phyloP scores from a whole-genome alignment of 1,140 invertebrate species.

The Rhyacophila brunnea region DNA sequence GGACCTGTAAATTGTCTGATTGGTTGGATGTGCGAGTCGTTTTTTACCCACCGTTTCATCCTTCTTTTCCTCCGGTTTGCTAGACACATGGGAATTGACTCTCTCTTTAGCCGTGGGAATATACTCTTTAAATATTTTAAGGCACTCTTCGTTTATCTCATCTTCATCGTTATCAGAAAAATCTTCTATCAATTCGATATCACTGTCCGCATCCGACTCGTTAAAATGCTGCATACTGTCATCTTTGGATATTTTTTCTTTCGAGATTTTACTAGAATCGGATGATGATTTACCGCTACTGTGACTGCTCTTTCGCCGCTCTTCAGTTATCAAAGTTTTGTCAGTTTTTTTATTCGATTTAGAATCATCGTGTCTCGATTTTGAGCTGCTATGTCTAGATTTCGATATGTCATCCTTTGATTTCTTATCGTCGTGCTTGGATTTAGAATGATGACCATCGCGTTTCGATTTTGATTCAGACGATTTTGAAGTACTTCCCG shows the following conservation, averaged over 20 bases:
- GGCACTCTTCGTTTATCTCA: slow-evolving; percentile 48
- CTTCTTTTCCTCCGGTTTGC: slow-evolving; percentile 35
- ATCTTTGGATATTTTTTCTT: not conserved
- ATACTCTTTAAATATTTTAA: slow-evolving; percentile 56
- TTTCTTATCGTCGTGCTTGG: not conserved
- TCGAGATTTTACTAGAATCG: not conserved
- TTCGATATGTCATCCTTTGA: not conserved
- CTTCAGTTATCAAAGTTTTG: not conserved
- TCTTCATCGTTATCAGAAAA: slow-evolving; percentile 51
- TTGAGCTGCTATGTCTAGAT: too few relatives aligned
- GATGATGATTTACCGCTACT: not conserved
- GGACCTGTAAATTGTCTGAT: slow-evolving; percentile 17
- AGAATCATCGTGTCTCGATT: not conserved
- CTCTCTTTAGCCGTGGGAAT: slow-evolving; percentile 38
- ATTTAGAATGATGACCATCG: not conserved
- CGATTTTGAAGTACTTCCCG: slow-evolving; percentile 2
- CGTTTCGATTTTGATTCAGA: slow-evolving; percentile 7
- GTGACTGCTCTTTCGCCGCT: not conserved
- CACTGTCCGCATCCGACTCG: not conserved
- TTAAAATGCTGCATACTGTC: too few relatives aligned
- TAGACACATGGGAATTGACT: slow-evolving; percentile 35
- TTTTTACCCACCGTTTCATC: slow-evolving; percentile 48
- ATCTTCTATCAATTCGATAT: slow-evolving; percentile 39
- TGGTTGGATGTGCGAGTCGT: slow-evolving; percentile 41
- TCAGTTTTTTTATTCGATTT: slow-evolving; percentile 11